Evolutionary conservation across 2,888 invertebrate species (phyloP).

Genomic region (Brenthis daphne): DNA sequence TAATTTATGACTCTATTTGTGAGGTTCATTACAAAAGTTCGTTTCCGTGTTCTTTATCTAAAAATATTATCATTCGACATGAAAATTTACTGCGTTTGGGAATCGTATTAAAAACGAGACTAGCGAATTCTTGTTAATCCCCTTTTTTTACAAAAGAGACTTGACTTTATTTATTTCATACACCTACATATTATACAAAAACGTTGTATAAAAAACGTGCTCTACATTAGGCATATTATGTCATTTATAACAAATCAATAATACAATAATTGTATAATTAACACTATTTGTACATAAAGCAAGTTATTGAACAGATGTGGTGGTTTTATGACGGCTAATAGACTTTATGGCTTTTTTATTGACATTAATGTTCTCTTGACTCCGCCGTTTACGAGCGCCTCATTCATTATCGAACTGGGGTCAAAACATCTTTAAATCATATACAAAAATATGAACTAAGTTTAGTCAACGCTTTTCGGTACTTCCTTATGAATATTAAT

Average conservation of each 20-base stretch:
- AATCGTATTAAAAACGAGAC: slow-evolving; percentile 27
- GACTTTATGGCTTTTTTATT: slow-evolving; percentile 81
- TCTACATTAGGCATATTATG: neutral
- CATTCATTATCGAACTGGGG: slow-evolving; percentile 80
- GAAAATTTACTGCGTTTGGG: slow-evolving; percentile 61
- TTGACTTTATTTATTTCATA: neutral
- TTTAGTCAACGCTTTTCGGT: slow-evolving; percentile 42
- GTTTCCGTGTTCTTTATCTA: slow-evolving; percentile 79
- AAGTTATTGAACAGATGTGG: slow-evolving; percentile 77
- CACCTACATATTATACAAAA: too few species aligned
- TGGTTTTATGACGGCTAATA: slow-evolving; percentile 79
- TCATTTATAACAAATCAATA: slow-evolving; percentile 11
- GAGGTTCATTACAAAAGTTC: slow-evolving; percentile 72
- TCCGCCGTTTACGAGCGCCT: slow-evolving; percentile 76
- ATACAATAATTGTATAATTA: slow-evolving; percentile 43
- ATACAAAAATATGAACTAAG: slow-evolving; percentile 62
- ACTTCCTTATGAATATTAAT: slow-evolving; percentile 54
- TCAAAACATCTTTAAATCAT: slow-evolving; percentile 78
- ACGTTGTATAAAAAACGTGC: neutral
- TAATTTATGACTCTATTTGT: slow-evolving; percentile 77
- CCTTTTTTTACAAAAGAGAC: slow-evolving; percentile 3
- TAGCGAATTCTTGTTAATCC: slow-evolving; percentile 15
- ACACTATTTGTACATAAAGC: slow-evolving; percentile 72
- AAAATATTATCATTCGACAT: slow-evolving; percentile 68
- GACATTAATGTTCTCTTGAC: slow-evolving; percentile 80